Conservation (phyloP, 2,113 vertebrate genomes). For the Mohoua ochrocephala region DNA sequence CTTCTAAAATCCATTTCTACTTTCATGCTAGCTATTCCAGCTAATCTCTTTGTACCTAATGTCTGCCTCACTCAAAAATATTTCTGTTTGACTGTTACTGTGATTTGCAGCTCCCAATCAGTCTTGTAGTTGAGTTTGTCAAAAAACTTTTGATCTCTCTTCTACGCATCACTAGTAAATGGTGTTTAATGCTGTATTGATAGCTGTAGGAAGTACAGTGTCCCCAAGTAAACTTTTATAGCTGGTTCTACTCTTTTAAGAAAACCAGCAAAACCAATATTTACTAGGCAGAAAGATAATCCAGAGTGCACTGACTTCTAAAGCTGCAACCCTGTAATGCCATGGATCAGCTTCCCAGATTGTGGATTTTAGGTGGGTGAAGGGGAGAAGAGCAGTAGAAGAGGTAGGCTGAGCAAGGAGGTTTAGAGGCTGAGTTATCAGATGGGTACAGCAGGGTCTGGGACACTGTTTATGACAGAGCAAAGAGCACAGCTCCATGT, state of each 20-base stretch:
- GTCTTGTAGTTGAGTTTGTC: neutral
- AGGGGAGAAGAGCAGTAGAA: neutral
- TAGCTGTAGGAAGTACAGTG: neutral
- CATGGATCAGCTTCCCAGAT: neutral
- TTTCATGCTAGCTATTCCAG: neutral
- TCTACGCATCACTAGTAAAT: neutral
- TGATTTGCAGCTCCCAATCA: neutral
- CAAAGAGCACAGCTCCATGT: neutral
- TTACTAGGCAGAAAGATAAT: neutral
- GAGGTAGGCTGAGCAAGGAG: neutral
- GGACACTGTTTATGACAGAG: neutral
- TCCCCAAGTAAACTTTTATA: neutral
- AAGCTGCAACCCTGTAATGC: neutral
- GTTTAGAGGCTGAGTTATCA: neutral
- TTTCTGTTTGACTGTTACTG: neutral
- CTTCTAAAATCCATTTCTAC: neutral
- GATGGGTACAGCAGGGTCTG: neutral
- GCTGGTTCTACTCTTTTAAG: neutral
- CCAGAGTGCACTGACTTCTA: neutral
- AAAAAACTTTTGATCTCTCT: neutral
- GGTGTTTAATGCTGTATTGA: neutral
- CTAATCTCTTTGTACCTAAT: neutral
- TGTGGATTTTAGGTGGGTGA: neutral
- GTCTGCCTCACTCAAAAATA: neutral
- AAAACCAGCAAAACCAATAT: neutral